Base-by-base conservation (phyloP, 2,888 invertebrate genomes). In the Melangyna quadrimaculata region DNA sequence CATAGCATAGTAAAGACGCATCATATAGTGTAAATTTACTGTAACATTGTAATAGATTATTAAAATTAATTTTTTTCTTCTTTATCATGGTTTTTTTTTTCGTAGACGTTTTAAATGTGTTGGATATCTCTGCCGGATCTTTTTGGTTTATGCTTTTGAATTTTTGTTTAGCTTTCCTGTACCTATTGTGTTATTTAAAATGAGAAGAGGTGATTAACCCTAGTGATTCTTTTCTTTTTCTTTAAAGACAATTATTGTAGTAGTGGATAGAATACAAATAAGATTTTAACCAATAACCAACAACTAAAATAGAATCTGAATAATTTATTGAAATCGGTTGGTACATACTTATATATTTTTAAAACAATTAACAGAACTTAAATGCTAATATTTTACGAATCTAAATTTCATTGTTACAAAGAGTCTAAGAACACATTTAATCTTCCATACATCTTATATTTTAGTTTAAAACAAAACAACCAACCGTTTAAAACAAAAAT, bases 1-100 rank as follows among this genome's bases (percentile, higher is more conserved):
- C 10, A 63, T 45, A 63, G 7, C 10, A 40, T 17, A 73, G 6
- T 32, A 57, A 32, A 35, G 57, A 59, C 27, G 73, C 65, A 51
- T n/a, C n/a, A n/a, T n/a, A n/a, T 51, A 65, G 67, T 75, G 67
- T 75, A 74, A 75, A 84, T 79, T 84, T 72, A 84, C 84, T 67
- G 84, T 84, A 84, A 84, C 74, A 75, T 72, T 79, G 79, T 79
- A 75, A 72, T 79, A 75, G 79, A 84, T 84, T 83, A 78, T 69
- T 71, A 77, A 72, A 84, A 84, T 59, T 14, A 70, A 51, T 43
- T 35, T 63, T 32, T 61, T 63, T 14, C 24, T 22, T 53, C 51
- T 55, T 35, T 17, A 43, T 53, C 22, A 55, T 29, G 17, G 5
- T 43, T 70, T 37, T 55, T 59, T 14, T 57, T 63, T 27, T 24